Evolutionary conservation across 2,888 invertebrate genomes (phyloP).

Genomic region (Cantharis lateralis): DNA sequence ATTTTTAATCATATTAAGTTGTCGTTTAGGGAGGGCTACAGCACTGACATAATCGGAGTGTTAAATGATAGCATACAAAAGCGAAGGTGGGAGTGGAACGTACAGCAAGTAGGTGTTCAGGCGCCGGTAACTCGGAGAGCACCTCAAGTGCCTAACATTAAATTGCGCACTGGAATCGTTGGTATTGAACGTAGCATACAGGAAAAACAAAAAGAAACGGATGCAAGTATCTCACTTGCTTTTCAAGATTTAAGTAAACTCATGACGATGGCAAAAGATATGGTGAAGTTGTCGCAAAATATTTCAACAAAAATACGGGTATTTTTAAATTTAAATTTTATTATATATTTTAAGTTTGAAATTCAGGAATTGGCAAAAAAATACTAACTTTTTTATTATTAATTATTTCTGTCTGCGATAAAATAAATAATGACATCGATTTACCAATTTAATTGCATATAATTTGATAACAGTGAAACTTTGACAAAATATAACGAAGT

Average conservation of each 20-base stretch:
- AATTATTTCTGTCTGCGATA: too few relatives aligned
- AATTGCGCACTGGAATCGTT: constrained; percentile 86
- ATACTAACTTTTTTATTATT: too few relatives aligned
- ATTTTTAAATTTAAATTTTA: too few relatives aligned
- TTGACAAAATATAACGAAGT: too few relatives aligned
- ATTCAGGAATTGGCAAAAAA: too few relatives aligned
- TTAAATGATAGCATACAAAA: constrained; percentile 67
- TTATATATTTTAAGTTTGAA: too few relatives aligned
- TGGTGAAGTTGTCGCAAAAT: constrained; percentile 90
- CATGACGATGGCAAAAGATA: constrained; percentile 96
- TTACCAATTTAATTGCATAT: too few relatives aligned
- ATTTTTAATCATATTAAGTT: constrained; percentile 77
- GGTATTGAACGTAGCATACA: constrained; percentile 94
- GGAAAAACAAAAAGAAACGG: constrained; percentile 88
- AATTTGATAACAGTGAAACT: too few relatives aligned
- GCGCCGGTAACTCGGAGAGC: constrained; percentile 43
- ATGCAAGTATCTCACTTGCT: constrained; percentile 88
- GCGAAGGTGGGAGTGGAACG: constrained; percentile 66
- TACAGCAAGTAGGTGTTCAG: constrained; percentile 38
- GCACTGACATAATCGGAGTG: constrained; percentile 65
- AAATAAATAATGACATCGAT: too few relatives aligned
- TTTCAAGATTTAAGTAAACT: constrained; percentile 94
- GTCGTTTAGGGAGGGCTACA: constrained; percentile 84
- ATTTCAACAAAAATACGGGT: constrained; percentile 95
- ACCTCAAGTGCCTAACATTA: constrained; percentile 58